Base-by-base conservation (phyloP, 2,888 invertebrate genomes). In the Epinotia demarniana region DNA sequence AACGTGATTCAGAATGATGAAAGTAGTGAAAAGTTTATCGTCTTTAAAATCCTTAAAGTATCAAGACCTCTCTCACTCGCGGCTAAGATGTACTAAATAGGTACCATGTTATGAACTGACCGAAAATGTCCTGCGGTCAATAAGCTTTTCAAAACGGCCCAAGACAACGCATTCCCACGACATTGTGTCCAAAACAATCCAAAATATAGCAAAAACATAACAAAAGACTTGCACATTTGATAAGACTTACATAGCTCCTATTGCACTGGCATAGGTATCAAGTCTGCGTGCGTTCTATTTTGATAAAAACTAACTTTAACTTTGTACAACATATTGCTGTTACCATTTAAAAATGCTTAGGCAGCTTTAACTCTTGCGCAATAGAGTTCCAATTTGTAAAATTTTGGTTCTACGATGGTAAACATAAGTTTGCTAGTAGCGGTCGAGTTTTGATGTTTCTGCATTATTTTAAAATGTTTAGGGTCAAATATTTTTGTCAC, bases 91-190 rank as follows among this genome's bases (percentile, higher is more conserved):
- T 72, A 82, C 90, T 93, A 92, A 92, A 92, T 90, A n/a, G n/a
- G n/a, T n/a, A 90, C 88, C 85, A 80, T 84, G 83, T 89, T 89
- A 92, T 93, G 88, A 86, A 90, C 85, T 88, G 87, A 85, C 89
- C 89, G 85, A 86, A 89, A 89, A 87, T 86, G 86, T 83, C 82
- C 84, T 80, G 87, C 84, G 91, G 91, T 92, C 90, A 91, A 91
- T 88, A 85, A 84, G 80, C 83, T 85, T 86, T 85, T 86, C 83
- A 84, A 84, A 80, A 78, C 72, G 74, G 78, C 79, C 82, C 84
- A 85, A 87, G 86, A 83, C 86, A 80, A 79, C 82, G 80, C 79
- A 79, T 92, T 92, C 92, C 91, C 93, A 92, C 92, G 91, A 88
- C 84, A 81, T 86, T 83, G 84, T 85, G 60, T 68, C 13, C 82